These are phyloP conservation scores for Rousettus madagascariensis DNA, from an alignment of 2,797 vertebrate genomes.

Conservation along the genomic window DNA sequence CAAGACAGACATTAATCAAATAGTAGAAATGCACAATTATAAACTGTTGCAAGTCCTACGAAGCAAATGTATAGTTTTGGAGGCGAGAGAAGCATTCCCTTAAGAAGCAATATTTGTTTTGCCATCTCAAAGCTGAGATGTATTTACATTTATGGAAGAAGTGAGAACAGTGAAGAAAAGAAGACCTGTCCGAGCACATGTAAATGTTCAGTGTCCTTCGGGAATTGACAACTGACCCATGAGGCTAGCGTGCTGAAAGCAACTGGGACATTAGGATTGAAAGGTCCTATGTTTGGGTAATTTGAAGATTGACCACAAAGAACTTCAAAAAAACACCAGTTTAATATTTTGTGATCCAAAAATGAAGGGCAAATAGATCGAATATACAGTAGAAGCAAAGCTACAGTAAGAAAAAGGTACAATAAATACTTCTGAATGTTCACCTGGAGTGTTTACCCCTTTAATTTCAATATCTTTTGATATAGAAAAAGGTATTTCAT, in stretches of 20 bases:
- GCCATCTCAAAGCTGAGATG: background rate
- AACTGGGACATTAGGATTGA: accelerated
- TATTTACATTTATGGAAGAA: background rate
- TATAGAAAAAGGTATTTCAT: background rate
- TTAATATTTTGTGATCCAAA: background rate
- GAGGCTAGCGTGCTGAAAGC: background rate
- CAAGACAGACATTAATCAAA: background rate
- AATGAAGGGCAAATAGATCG: background rate
- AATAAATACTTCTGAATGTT: background rate
- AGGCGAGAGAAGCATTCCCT: background rate
- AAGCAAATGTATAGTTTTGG: background rate
- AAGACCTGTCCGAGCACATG: background rate
- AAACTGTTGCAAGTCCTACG: background rate
- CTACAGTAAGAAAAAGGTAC: background rate
- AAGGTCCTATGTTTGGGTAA: background rate
- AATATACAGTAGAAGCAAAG: background rate
- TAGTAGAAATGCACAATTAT: background rate
- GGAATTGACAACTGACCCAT: background rate
- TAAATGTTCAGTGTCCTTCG: background rate
- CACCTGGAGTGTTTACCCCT: background rate
- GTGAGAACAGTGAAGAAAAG: background rate
- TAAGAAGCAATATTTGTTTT: background rate
- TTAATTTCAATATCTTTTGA: background rate
- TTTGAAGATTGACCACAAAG: background rate
- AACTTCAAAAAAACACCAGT: background rate